These are phyloP conservation scores for Latrodectus hesperus DNA, from an alignment of 2,888 invertebrate species.

Conservation along the genomic window DNA sequence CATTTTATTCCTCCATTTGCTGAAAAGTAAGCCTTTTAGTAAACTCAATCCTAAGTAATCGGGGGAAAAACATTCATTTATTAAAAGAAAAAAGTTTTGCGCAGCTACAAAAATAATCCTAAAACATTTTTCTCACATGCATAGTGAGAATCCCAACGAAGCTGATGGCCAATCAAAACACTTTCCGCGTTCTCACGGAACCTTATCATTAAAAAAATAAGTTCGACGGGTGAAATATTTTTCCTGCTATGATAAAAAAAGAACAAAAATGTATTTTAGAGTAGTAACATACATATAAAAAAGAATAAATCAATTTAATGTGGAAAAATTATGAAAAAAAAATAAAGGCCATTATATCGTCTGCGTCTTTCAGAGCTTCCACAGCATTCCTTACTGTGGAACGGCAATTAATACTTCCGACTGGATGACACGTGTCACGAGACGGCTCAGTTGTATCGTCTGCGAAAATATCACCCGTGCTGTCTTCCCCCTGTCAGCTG, in stretches of 20 bases:
- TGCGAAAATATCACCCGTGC: conserved; percentile 39
- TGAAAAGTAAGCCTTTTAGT: conserved; percentile 40
- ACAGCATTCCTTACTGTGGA: conserved; percentile 12
- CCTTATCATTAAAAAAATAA: conserved; percentile 59
- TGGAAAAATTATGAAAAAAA: conserved; percentile 8
- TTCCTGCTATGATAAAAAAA: conserved; percentile 3
- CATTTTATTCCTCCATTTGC: conserved; percentile 18
- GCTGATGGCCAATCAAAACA: conserved; percentile 58
- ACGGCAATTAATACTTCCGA: conserved; percentile 61
- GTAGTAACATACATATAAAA: conserved; percentile 6
- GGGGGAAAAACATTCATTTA: conserved; percentile 17
- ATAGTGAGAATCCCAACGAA: conserved; percentile 15
- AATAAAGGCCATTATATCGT: conserved; percentile 35
- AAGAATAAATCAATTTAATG: conserved; percentile 26
- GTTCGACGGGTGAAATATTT: conserved; percentile 9
- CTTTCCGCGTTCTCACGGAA: conserved; percentile 41
- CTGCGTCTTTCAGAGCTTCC: conserved; percentile 16
- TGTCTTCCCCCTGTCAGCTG: conserved; percentile 52
- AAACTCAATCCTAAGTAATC: background rate
- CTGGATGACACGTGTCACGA: conserved; percentile 55
- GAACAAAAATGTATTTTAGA: background rate
- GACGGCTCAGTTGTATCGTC: conserved; percentile 23
- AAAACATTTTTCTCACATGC: conserved; percentile 43
- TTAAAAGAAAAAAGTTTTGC: conserved; percentile 2
- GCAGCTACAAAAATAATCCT: conserved; percentile 20